These are phyloP conservation scores for Meriones psammophilus DNA, from an alignment of 2,797 vertebrate genomes.

Conservation along the genomic window DNA sequence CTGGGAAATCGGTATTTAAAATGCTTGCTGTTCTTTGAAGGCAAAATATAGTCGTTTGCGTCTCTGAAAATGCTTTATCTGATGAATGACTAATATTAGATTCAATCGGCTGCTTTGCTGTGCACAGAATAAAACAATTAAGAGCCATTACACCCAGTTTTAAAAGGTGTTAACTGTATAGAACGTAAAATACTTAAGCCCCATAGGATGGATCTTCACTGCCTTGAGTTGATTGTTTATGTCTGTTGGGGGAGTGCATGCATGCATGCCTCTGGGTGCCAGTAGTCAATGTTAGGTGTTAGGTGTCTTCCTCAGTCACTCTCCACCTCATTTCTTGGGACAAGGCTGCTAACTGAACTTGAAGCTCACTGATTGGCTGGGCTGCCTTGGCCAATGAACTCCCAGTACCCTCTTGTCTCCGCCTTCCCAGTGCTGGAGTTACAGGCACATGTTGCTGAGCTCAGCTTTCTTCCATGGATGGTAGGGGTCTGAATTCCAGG, in stretches of 20 bases:
- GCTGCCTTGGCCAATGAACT: background rate
- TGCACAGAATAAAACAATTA: conserved; percentile 66
- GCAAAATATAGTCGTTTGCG: conserved; percentile 71
- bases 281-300: too few relatives aligned
- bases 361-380: background rate
- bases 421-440: background rate
- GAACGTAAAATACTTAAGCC: background rate
- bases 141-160: background rate
- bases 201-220: background rate
- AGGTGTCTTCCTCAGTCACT: background rate
- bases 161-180: background rate
- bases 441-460: background rate
- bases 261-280: background rate
- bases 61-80: conserved; percentile 72
- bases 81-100: conserved; percentile 75
- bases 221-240: background rate
- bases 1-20: conserved; percentile 61
- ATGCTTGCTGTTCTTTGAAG: conserved; percentile 71
- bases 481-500: background rate
- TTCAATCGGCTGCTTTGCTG: conserved; percentile 73
- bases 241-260: too few relatives aligned
- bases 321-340: background rate
- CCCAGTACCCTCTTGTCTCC: background rate
- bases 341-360: too few relatives aligned
- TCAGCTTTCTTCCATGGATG: too few relatives aligned